Conservation (phyloP, 2,113 vertebrate genomes). For the Tinamus guttatus region DNA sequence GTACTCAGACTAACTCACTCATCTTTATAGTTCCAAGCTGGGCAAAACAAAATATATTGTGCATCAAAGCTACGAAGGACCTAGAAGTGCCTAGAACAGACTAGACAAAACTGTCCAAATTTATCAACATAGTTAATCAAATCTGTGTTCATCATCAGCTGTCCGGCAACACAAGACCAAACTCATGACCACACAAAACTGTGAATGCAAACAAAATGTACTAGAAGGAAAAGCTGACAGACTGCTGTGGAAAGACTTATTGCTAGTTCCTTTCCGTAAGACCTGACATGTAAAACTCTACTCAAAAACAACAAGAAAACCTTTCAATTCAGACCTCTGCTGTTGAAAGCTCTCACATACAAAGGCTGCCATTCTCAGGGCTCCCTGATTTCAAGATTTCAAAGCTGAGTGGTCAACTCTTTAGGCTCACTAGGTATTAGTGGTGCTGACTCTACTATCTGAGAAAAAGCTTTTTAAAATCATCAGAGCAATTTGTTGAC, state of each 20-base stretch:
- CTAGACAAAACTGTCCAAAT: background rate
- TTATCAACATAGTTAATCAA: background rate
- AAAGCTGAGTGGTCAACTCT: background rate
- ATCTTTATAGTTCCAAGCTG: background rate
- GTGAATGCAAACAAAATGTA: background rate
- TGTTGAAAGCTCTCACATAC: background rate
- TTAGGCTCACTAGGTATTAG: background rate
- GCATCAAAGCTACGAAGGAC: background rate
- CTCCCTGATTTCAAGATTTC: background rate
- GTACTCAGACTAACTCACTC: background rate
- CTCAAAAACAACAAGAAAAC: background rate
- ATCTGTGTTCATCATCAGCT: background rate
- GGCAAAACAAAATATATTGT: background rate
- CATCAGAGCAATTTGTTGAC: background rate
- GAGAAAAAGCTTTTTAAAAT: background rate
- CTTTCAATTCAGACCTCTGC: background rate
- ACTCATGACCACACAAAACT: background rate
- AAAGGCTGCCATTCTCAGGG: background rate
- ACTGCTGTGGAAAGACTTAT: background rate
- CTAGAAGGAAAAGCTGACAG: background rate
- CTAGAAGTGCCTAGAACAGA: background rate
- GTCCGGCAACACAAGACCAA: background rate
- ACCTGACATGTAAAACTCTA: background rate
- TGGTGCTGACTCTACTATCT: background rate
- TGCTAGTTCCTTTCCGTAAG: background rate